phyloP scores from a whole-genome alignment of 2,113 vertebrate species.

The Sialia sialis region DNA sequence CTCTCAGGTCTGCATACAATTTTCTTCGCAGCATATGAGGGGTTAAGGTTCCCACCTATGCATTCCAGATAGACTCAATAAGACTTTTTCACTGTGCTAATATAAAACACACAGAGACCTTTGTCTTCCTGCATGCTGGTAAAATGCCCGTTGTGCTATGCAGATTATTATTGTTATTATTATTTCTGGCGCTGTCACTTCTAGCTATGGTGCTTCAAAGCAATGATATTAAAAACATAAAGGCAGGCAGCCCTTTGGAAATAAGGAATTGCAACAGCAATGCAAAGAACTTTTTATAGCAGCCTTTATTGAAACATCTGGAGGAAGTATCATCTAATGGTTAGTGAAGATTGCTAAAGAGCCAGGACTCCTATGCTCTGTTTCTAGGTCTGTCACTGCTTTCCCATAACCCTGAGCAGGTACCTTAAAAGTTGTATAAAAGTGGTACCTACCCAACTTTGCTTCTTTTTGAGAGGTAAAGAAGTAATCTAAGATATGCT shows the following conservation, averaged over 20 bases:
- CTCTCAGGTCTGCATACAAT: slow-evolving; percentile 6
- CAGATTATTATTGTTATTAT: slow-evolving; percentile 65
- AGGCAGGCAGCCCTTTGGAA: slow-evolving; percentile 35
- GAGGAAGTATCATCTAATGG: slow-evolving; percentile 21
- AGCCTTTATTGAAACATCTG: slow-evolving; percentile 43
- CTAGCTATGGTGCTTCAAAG: slow-evolving; percentile 56
- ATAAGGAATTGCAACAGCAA: background rate
- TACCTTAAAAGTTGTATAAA: background rate
- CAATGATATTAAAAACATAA: slow-evolving; percentile 56
- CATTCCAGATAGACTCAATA: slow-evolving; percentile 43
- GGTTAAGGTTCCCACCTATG: slow-evolving; percentile 60
- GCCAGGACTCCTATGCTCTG: background rate
- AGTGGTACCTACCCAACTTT: background rate
- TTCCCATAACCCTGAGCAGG: background rate
- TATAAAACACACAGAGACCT: slow-evolving; percentile 49
- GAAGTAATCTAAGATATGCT: background rate
- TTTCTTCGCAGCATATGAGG: slow-evolving; percentile 36
- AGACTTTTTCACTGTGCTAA: slow-evolving; percentile 35
- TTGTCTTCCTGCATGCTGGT: slow-evolving; percentile 42
- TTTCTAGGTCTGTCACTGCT: background rate
- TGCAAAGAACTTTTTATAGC: slow-evolving; percentile 15
- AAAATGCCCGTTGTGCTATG: slow-evolving; percentile 43
- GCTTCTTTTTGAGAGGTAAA: background rate
- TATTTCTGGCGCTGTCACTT: slow-evolving; percentile 52
- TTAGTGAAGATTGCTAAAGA: background rate